These are phyloP conservation scores for Stenichneumon culpator DNA, from an alignment of 2,888 invertebrate genomes.

Conservation along the genomic window DNA sequence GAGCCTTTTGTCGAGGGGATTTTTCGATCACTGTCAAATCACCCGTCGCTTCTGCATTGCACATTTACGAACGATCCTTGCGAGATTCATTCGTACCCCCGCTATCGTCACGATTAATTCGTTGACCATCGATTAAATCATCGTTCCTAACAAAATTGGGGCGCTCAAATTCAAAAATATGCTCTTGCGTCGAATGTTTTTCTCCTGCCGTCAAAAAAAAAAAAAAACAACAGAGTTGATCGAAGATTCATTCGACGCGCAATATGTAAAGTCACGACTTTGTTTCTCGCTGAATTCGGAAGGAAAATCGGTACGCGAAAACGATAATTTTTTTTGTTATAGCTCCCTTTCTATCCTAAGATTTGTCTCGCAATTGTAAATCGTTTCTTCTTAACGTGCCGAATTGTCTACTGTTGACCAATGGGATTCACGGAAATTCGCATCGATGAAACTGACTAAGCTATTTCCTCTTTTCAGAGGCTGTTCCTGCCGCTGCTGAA, in stretches of 20 bases:
- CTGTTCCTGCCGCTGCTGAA: slow-evolving; percentile 16
- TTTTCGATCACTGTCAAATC: slow-evolving; percentile 7
- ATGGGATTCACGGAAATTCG: no score
- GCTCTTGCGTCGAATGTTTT: neutral
- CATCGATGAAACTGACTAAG: neutral
- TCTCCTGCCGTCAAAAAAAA: neutral
- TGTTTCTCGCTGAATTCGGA: neutral
- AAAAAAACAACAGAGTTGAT: neutral
- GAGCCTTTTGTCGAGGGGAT: neutral
- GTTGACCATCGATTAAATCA: neutral
- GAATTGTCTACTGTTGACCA: neutral
- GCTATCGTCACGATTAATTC: neutral
- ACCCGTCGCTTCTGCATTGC: no score
- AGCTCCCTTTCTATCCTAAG: neutral
- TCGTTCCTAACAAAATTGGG: neutral
- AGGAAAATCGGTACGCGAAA: neutral
- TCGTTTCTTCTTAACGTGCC: neutral
- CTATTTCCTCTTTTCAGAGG: slow-evolving; percentile 9
- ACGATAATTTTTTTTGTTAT: neutral
- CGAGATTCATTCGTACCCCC: neutral
- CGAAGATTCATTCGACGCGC: neutral
- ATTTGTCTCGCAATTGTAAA: neutral
- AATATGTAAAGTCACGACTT: neutral
- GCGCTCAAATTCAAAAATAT: slow-evolving; percentile 27
- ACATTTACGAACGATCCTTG: neutral